Base-by-base conservation (phyloP, 2,113 vertebrate species). In the Psophia crepitans region DNA sequence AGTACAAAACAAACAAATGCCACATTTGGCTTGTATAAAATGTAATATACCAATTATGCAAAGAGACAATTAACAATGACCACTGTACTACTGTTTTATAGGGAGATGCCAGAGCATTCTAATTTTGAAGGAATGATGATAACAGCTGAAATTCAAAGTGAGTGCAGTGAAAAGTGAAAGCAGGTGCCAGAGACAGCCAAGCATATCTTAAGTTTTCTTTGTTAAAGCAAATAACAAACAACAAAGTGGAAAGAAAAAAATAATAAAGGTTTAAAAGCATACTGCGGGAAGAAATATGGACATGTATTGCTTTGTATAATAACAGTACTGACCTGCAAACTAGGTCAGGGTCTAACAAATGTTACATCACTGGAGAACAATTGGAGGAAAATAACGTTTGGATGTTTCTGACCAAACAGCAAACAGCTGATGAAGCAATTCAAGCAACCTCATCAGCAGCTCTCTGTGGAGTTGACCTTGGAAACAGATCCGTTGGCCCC, bases 381-480 rank as follows among this genome's bases (percentile, higher is more conserved):
- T 6, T 87, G 46, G 28, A 82, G 16, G 21, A 78, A 93, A 97
- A 93, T 78, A 86, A 66, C 17, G 49, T 88, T 86, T 78, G 10
- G 33, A 89, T 75, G 44, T 68, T 90, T 91, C 63, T 56, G 66
- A 91, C 75, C 27, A 78, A 89, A 57, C 39, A 94, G 48, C 69
- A 95, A 93, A 96, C 7, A 80, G 53, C 68, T 95, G 97, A 97
- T 96, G 63, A 89, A 92, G 28, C 33, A 74, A 84, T 92, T 96
- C 57, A 79, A 82, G 30, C 15, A 93, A 92, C n/a, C 44, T 92
- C 48, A 76, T 94, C 39, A 61, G 57, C 41, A 65, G 32, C 19
- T 54, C 30, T 84, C 58, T 90, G 33, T 70, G 44, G 44, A 76
- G 71, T 89, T 95, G 70, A 95, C 85, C 82, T 94, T 96, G 75